Base-by-base conservation (phyloP, 1,140 invertebrate genomes). In the honey bee (Apis mellifera) region DNA sequence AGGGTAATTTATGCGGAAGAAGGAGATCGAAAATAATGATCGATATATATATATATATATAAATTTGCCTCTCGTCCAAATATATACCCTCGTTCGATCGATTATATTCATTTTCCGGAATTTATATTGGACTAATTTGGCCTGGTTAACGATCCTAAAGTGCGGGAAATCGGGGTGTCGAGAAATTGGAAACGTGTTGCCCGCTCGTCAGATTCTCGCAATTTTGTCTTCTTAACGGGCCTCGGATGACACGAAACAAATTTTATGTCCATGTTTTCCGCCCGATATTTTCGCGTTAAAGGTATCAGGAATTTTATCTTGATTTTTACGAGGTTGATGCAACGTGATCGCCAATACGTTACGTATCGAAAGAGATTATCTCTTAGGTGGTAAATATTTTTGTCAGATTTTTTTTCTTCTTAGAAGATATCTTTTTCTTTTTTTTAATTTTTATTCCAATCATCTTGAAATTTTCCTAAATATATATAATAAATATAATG, bases 1-100 rank as follows among this genome's bases (percentile, higher is more conserved):
- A 42, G 32, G 21, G 21, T 15, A 73, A 73, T 73, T 73, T 73
- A 42, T 42, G n/a, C 23, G 71, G 15, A 42, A 1, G 54, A 32
- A 57, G 26, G 21, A 59, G 71, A 73, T 73, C 26, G 48, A 73
- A 73, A 73, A 23, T 73, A 73, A 73, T 48, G 57, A 59, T 59
- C 71, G 32, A 59, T 32, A 32, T 32, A 42, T 48, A 60, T 59
- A 59, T 32, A 32, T 32, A 42, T 48, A 60, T 59, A 73, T 73
- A 73, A 73, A 73, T 73, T 59, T 48, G 21, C 55, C 9, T 59
- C 71, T 73, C 48, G 55, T 73, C 71, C 55, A 23, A n/a, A n/a
- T n/a, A 73, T 59, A 54, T 71, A 71, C 60, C 32, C 15, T 59
- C 32, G 17, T 42, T 42, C 19, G 26, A n/a, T n/a, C 19, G 52